Percentiles rank a stretch among this genome's conserved stretches.
Evolutionary conservation across 2,113 vertebrate species (phyloP).

Genomic region (Paramormyrops kingsleyae): DNA sequence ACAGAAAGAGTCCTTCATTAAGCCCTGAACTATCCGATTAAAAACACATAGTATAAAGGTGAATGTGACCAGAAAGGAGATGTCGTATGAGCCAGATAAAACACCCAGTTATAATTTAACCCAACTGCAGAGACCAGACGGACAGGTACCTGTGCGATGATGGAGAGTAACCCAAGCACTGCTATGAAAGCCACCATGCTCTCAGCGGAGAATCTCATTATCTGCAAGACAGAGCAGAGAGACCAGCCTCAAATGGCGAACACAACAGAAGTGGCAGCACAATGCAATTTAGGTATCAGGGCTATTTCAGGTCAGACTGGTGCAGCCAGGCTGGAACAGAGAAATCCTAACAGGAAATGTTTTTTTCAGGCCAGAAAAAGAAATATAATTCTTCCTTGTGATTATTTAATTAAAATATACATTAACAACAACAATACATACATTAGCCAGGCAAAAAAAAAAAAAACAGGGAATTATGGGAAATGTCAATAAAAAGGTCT

Average conservation of each 20-base stretch:
- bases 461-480: background rate
- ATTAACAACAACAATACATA: background rate
- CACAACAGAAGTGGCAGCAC: background rate
- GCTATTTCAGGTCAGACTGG: background rate
- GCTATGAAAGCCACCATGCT: constrained; percentile 81
- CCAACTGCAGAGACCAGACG: background rate
- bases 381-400: background rate
- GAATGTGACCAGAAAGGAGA: background rate
- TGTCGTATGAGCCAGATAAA: background rate
- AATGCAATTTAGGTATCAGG: background rate
- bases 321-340: background rate
- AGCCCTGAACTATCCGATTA: background rate
- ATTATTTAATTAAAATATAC: background rate
- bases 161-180: constrained; percentile 78
- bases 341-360: background rate
- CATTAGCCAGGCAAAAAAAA: background rate
- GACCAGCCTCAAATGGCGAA: background rate
- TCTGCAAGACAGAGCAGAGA: constrained; percentile 45
- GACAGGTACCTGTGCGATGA: constrained; percentile 73
- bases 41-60: background rate
- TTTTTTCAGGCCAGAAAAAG: background rate
- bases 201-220: constrained; percentile 81
- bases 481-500: background rate
- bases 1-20: background rate
- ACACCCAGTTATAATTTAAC: background rate